Base-by-base conservation (phyloP, 2,888 invertebrate genomes). In the Halocaridina rubra region DNA sequence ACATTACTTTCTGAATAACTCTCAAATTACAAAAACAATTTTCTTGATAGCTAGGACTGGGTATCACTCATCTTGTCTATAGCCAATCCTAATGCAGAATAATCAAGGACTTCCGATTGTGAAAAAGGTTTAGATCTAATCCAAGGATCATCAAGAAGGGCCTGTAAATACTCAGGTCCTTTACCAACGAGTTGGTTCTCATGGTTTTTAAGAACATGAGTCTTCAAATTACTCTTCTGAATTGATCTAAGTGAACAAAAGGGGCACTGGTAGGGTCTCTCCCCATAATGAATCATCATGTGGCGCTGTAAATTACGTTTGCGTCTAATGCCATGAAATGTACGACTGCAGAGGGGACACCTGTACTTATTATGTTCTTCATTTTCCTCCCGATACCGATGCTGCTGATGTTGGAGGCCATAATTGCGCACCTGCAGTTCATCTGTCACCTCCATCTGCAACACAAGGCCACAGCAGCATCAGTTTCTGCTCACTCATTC, bases 181-280 rank as follows among this genome's bases (percentile, higher is more conserved):
- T n/a, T n/a, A 3, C 53, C n/a, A 53, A 16, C 19, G n/a, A 53
- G 19, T 53, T 53, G n/a, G 19, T n/a, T 19, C 19, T 53, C 53
- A 46, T 87, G 87, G 16, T 76, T 71, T 46, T 81, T 77, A 10
- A 79, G 53, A 22, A 87, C 78, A 46, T 87, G 87, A n/a, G 78
- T 84, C 78, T 87, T 87, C n/a, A 87, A 81, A 39, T 87, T 85
- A 27, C 87, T 75, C 72, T 87, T 87, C 71, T 85, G 84, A 61
- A 81, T 85, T 24, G 84, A 72, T 22, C 79, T 77, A 61, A 85
- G 81, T 7, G 81, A 69, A 33, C 87, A 87, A 59, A 81, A 85
- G 10, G 84, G 84, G 39, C 87, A 87, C 32, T 79, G 77, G 46
- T 81, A 85, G 8, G 78, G 80, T 59, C 85, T 84, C 8, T 84